phyloP scores from a whole-genome alignment of 1,140 invertebrate species.

The Ceratina japonica region DNA sequence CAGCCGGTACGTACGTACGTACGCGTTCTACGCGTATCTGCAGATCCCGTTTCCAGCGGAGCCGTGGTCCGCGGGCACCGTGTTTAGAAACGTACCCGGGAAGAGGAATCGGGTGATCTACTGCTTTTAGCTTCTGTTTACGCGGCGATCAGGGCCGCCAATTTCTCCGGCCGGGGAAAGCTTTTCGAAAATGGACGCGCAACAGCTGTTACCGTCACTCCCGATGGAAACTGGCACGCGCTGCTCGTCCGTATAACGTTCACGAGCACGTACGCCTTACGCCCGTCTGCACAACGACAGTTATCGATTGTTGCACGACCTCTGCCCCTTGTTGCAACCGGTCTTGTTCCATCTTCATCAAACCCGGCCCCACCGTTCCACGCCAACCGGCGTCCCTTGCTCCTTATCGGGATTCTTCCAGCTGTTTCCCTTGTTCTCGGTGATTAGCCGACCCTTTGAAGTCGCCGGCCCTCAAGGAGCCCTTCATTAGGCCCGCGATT shows the following conservation, averaged over 20 bases:
- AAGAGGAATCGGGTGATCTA: slow-evolving; percentile 62
- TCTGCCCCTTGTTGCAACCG: slow-evolving; percentile 39
- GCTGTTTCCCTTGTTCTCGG: too few species aligned
- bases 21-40: not conserved
- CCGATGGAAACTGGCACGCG: slow-evolving; percentile 66
- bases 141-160: slow-evolving; percentile 64
- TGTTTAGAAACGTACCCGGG: slow-evolving; percentile 58
- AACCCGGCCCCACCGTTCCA: too few species aligned
- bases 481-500: too few species aligned
- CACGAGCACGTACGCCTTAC: slow-evolving; percentile 66
- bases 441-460: too few species aligned
- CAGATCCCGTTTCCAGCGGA: slow-evolving; percentile 18
- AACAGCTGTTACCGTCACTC: slow-evolving; percentile 67
- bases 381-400: too few species aligned
- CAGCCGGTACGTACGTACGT: too few species aligned
- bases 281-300: slow-evolving; percentile 60
- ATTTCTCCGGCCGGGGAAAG: slow-evolving; percentile 61
- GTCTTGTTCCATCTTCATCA: slow-evolving; percentile 7
- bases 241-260: slow-evolving; percentile 55
- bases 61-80: slow-evolving; percentile 31
- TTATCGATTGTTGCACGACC: slow-evolving; percentile 62
- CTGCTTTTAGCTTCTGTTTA: slow-evolving; percentile 66
- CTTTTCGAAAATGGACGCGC: slow-evolving; percentile 62
- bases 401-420: too few species aligned
- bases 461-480: too few species aligned